Conservation (phyloP, 2,888 invertebrate genomes). For the Hesperia comma region DNA sequence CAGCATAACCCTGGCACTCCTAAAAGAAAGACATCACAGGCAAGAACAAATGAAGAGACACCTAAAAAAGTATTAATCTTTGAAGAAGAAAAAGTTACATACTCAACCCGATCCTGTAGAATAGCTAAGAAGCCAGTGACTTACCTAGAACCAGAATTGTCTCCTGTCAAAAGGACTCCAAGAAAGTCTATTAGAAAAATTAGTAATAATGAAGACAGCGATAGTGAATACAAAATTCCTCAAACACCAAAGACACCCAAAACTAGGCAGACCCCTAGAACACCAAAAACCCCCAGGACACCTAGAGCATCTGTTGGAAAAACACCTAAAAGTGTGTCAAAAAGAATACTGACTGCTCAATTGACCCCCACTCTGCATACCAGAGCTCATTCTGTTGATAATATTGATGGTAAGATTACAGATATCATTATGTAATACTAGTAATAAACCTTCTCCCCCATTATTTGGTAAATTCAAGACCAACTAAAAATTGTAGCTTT, state of each 20-base stretch:
- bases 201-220: conserved; percentile 54
- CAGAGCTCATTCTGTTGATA: conserved; percentile 69
- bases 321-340: conserved; percentile 63
- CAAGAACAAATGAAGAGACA: conserved; percentile 59
- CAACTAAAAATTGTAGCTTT: too few relatives aligned
- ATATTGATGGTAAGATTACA: conserved; percentile 67
- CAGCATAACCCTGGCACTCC: conserved; percentile 65
- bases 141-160: conserved; percentile 63
- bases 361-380: conserved; percentile 68
- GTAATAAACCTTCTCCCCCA: too few relatives aligned
- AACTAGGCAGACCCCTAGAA: conserved; percentile 51
- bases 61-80: conserved; percentile 68
- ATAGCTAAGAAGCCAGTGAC: conserved; percentile 53
- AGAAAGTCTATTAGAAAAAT: conserved; percentile 53
- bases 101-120: conserved; percentile 62
- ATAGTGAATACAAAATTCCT: conserved; percentile 65
- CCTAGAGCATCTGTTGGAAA: conserved; percentile 42
- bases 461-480: too few relatives aligned
- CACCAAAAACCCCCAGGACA: conserved; percentile 45
- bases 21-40: conserved; percentile 62
- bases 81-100: conserved; percentile 58
- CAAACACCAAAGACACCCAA: conserved; percentile 46
- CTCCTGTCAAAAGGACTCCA: conserved; percentile 63
- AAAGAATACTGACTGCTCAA: conserved; percentile 64
- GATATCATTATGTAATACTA: too few relatives aligned